Evolutionary conservation across 2,113 vertebrate species (phyloP), one percentile per base, ranked within the genome.

Genomic region (Psammodynastes pulverulentus): DNA sequence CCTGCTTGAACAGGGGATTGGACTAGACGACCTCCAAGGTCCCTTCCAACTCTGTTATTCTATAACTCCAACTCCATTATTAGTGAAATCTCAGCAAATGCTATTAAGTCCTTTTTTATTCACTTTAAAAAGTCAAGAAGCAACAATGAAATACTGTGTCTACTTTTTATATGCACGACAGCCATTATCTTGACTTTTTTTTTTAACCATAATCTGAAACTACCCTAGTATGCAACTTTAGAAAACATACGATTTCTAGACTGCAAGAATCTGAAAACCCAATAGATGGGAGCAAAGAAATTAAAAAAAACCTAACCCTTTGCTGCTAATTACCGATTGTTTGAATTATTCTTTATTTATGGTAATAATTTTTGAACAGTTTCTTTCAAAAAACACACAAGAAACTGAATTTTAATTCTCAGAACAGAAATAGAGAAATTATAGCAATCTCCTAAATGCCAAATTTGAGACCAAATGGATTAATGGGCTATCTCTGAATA

Each of bases 401-500:
- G 91, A 56, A 51, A 43, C 1, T 3, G 5, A 0, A 56, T 87
- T 17, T 86, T 3, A 24, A 48, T 34, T 91, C 62, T 58, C n/a
- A 79, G 29, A 46, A 26, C 3, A 62, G 34, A 19, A 26, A 19
- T 88, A 52, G 0, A 0, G 92, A 94, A 95, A 90, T 34, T 93
- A 24, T 90, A n/a, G 24, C 51, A 87, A 87, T 84, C 93, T 93
- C 87, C 49, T 89, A 94, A 94, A 26, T 45, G 89, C 90, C 91
- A 87, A 93, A 54, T 0, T 94, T 96, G 89, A 52, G 54, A 53
- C 19, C 89, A 93, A 93, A 52, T 45, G 46, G 34, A 94, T 95
- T 94, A 17, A 56, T 88, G 89, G 46, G 92, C 86, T 94, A 94
- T 91, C 62, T 94, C 90, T 91, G 56, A n/a, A 34, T 89, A 46